Evolutionary conservation across 1,140 invertebrate genomes (phyloP), one percentile per base, ranked within the genome.

Genomic region (Meloidogyne floridensis): DNA sequence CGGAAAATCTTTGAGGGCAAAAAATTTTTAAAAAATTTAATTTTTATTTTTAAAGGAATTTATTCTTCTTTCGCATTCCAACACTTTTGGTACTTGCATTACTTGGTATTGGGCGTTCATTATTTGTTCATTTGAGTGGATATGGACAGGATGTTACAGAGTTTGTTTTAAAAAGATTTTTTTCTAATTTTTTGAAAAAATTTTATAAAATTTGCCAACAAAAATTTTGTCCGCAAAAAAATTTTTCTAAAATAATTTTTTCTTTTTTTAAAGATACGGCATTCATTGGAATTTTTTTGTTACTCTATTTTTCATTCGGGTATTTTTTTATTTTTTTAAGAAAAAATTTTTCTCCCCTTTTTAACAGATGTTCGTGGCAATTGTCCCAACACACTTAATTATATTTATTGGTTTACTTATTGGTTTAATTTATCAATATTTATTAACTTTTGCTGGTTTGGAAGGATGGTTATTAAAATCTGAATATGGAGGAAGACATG

Each of bases 251-350:
- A 13, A 13, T 65, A n/a, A 65, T n/a, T 65, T n/a, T 65, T 65
- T 65, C n/a, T 18, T 65, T 15, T 4, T 65, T 65, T 6, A 6
- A 6, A 65, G 59, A 18, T 98, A 98, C 92, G 97, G 96, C 3
- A 92, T 94, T 6, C 96, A 98, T 91, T 97, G 96, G 95, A 98
- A 98, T 90, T 98, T 98, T 90, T 98, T 98, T 89, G 93, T 97
- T 80, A 97, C 95, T 1, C 90, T 98, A 59, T 95, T 94, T 43
- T 91, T 94, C 71, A 93, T 95, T 6, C 96, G 95, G 92, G 92
- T 93, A 83, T 13, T 54, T 32, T 47, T 56, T 69, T 78, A 47
- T 43, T 72, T 86, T 59, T 15, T 82, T 59, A 59, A 7, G 7
- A 47, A 47, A 47, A 47, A 47, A 6, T 47, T 8, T 15, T 75